phyloP scores from a whole-genome alignment of 2,888 invertebrate species.

The Pristionchus exspectatus region DNA sequence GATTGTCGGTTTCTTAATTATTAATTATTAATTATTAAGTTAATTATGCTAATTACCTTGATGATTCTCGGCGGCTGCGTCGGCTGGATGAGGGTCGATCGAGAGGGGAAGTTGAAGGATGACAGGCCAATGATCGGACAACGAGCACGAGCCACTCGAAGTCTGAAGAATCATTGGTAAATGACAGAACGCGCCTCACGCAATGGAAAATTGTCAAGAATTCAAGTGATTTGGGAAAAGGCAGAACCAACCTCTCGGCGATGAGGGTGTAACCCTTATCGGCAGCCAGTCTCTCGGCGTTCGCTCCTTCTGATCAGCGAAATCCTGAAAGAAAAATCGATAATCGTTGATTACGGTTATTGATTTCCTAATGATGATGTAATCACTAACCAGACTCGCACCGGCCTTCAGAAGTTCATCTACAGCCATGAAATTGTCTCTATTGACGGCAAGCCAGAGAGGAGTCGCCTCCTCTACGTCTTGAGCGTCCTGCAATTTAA shows the following conservation, averaged over 20 bases:
- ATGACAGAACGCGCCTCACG: constrained; percentile 37
- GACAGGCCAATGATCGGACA: neutral
- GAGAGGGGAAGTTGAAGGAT: neutral
- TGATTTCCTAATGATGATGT: neutral
- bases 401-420: constrained; percentile 10
- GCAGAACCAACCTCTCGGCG: neutral
- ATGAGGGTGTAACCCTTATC: constrained; percentile 10
- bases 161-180: neutral
- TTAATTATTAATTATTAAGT: neutral
- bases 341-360: neutral
- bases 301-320: constrained; percentile 46
- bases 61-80: neutral
- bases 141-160: neutral
- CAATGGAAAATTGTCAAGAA: neutral
- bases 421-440: constrained; percentile 3
- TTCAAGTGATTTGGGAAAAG: neutral
- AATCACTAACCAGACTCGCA: constrained; percentile 40
- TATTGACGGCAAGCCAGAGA: constrained; percentile 30
- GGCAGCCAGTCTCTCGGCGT: neutral
- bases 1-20: neutral
- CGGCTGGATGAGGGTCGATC: neutral
- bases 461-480: constrained; percentile 38
- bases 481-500: constrained; percentile 34
- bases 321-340: constrained; percentile 25
- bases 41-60: constrained; percentile 11